Evolutionary conservation across 2,113 vertebrate genomes (phyloP).

Genomic region (Sceloporus tristichus): DNA sequence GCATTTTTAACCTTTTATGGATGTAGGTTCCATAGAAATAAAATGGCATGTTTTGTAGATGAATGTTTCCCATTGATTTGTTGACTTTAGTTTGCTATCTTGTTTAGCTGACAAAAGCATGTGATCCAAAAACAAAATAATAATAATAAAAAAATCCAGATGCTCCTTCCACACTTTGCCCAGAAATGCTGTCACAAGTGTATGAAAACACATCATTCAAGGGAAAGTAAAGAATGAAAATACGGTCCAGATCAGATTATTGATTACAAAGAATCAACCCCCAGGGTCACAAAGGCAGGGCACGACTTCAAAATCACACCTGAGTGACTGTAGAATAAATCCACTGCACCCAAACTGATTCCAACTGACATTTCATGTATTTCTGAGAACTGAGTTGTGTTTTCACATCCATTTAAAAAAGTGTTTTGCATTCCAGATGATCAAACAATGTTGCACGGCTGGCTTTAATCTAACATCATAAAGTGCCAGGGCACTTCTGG

Average conservation of each 20-base stretch:
- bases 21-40: slow-evolving; percentile 1
- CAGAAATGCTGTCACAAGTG: slow-evolving; percentile 38
- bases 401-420: slow-evolving; percentile 34
- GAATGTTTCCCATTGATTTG: slow-evolving; percentile 4
- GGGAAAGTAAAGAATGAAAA: slow-evolving; percentile 34
- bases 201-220: slow-evolving; percentile 32
- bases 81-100: slow-evolving; percentile 30
- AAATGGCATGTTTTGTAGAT: slow-evolving; percentile 15
- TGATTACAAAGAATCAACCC: slow-evolving; percentile 39
- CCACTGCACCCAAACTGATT: not conserved
- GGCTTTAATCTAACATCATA: slow-evolving; percentile 44
- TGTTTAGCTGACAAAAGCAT: slow-evolving; percentile 52
- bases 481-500: not conserved
- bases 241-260: slow-evolving; percentile 59
- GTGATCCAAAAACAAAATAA: not conserved
- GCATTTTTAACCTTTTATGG: not conserved
- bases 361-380: not conserved
- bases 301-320: slow-evolving; percentile 29
- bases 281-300: slow-evolving; percentile 30
- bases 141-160: slow-evolving; percentile 50
- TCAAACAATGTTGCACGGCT: slow-evolving; percentile 20
- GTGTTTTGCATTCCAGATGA: slow-evolving; percentile 36
- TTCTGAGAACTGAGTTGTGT: not conserved
- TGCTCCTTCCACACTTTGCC: slow-evolving; percentile 60
- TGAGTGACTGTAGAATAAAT: slow-evolving; percentile 39